Evolutionary conservation across 2,113 vertebrate species (phyloP), one percentile per base, ranked within the genome.

Genomic region (Suncus etruscus): DNA sequence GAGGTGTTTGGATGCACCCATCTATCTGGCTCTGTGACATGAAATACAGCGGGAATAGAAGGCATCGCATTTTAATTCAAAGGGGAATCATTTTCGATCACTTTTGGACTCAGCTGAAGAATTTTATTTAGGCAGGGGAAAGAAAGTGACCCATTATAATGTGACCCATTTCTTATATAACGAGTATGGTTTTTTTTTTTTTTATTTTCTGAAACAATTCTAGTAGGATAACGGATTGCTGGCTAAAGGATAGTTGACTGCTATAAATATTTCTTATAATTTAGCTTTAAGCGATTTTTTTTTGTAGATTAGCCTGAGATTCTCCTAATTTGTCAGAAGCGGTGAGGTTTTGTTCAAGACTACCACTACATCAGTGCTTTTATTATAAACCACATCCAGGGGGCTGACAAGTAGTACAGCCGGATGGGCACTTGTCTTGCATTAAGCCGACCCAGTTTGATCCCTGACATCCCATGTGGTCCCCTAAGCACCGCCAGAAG

Each of bases 151-250:
- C 77, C 29, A 68, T 51, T 88, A 54, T 0, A 69, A 7, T 61
- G 58, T 86, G 94, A 96, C 92, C 93, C 82, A 88, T 78, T 94
- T 96, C 91, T 96, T 95, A 93, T 11, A 77, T 95, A 94, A 93
- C 85, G 51, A 69, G 11, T 27, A 51, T 70, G 50, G 27, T 65
- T 81, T 51, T 8, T 39, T 51, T 45, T 74, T 70, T 39, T 50
- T 24, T 6, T 22, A 32, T 4, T 8, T 72, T 86, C 54, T 85
- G 66, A 61, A 90, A 88, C 72, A 39, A 2, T 82, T 92, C 0
- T 84, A 32, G 39, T 39, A 39, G 39, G 29, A 81, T 88, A 90
- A 65, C n/a, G 24, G 27, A 91, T 45, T 25, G 89, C 74, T 74
- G n/a, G 66, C 27, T 32, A 58, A 39, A 73, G 54, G 76, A 68